Percentiles rank a stretch among this genome's conserved stretches.
Conservation (phyloP, 2,113 vertebrate species). For the Corythornis cristatus region DNA sequence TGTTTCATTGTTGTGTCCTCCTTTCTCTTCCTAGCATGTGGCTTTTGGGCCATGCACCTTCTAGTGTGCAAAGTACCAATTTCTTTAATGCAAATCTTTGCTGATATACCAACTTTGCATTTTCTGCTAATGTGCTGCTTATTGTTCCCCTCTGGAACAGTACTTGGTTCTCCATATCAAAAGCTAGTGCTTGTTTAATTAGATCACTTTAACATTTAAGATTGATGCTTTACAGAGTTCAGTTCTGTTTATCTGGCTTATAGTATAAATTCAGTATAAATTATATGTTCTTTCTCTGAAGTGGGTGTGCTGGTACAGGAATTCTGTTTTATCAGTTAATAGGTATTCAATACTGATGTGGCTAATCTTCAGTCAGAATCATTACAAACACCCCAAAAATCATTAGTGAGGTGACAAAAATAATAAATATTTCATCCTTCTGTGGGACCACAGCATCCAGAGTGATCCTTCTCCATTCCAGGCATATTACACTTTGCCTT, state of each 20-base stretch:
- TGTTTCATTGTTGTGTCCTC: background rate
- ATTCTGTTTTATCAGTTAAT: background rate
- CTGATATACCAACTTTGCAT: background rate
- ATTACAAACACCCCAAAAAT: background rate
- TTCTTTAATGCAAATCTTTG: background rate
- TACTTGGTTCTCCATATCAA: background rate
- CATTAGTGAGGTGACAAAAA: background rate
- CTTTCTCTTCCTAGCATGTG: background rate
- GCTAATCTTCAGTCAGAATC: background rate
- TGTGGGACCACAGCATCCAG: background rate
- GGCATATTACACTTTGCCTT: background rate
- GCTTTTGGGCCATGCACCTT: background rate
- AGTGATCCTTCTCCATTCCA: background rate
- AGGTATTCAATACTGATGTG: background rate
- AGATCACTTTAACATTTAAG: background rate
- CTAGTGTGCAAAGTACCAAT: background rate
- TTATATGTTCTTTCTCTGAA: background rate
- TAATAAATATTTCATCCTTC: background rate
- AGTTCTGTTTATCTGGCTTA: background rate
- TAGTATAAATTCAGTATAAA: background rate
- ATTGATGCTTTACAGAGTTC: background rate
- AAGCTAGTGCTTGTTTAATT: background rate
- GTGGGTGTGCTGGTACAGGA: background rate
- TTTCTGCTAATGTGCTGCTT: background rate
- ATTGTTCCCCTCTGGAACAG: background rate